These are phyloP conservation scores for Drosophila sordidula DNA, from an alignment of 2,888 invertebrate genomes.

Conservation along the genomic window DNA sequence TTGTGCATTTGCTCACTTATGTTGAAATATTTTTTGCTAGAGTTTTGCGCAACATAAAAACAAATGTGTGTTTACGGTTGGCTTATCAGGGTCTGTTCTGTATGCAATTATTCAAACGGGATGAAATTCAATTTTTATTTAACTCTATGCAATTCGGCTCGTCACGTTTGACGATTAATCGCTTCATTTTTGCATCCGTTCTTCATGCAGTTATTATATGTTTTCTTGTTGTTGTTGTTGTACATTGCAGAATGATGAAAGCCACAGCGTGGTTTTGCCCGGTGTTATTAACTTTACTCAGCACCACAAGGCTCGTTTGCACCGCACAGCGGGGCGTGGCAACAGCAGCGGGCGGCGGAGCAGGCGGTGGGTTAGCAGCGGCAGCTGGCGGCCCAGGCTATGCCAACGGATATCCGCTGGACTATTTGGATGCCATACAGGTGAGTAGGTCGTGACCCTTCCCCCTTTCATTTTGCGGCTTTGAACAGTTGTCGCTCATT, in stretches of 20 bases:
- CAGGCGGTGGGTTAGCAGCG: slow-evolving; percentile 1
- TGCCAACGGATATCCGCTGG: slow-evolving; percentile 80
- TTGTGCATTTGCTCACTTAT: neutral
- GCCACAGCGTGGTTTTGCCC: slow-evolving; percentile 85
- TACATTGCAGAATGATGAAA: slow-evolving; percentile 82
- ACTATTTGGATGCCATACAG: slow-evolving; percentile 82
- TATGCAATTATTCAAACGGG: slow-evolving; percentile 42
- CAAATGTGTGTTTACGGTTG: neutral
- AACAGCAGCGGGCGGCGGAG: slow-evolving; percentile 8
- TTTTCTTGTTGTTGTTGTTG: slow-evolving; percentile 6
- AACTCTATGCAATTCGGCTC: slow-evolving; percentile 18
- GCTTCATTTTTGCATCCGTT: slow-evolving; percentile 24
- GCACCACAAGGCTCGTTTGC: slow-evolving; percentile 83
- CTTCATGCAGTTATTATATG: slow-evolving; percentile 38
- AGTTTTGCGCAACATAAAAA: neutral
- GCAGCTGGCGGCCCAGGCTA: slow-evolving; percentile 46
- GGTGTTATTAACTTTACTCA: slow-evolving; percentile 84
- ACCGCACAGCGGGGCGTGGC: slow-evolving; percentile 81
- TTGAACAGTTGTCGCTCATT: slow-evolving; percentile 51
- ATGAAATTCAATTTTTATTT: slow-evolving; percentile 42
- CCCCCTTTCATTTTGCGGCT: slow-evolving; percentile 26
- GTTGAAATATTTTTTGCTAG: neutral
- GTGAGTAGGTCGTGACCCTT: slow-evolving; percentile 66
- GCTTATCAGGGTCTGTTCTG: slow-evolving; percentile 5
- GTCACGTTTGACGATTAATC: slow-evolving; percentile 18